Evolutionary conservation across 2,888 invertebrate genomes (phyloP).

Genomic region (Crocallis elinguaria): DNA sequence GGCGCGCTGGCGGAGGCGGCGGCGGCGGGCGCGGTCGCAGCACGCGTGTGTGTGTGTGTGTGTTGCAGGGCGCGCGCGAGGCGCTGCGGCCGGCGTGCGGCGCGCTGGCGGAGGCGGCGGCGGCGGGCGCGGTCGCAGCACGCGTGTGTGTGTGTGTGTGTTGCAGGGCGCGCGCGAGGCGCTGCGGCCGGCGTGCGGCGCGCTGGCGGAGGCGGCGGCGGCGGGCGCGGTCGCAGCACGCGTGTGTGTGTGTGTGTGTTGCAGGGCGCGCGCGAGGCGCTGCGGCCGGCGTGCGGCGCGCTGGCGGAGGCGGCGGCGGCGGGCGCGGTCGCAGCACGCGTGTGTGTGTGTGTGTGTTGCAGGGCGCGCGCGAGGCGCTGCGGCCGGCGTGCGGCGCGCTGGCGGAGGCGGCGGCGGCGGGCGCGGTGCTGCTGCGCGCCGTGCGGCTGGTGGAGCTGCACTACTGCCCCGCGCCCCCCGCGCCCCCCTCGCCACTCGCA

Average conservation of each 20-base stretch:
- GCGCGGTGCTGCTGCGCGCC: conserved; percentile 51
- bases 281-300: no score
- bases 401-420: conserved; percentile 41
- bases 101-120: conserved; percentile 40
- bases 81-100: conserved; percentile 52
- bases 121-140: conserved; percentile 51
- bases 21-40: conserved; percentile 82
- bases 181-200: no score
- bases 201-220: conserved; percentile 83
- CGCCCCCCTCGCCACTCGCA: conserved; percentile 4
- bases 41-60: conserved; percentile 38
- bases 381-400: conserved; percentile 51
- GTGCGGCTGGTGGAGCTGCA: conserved; percentile 41
- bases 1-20: conserved; percentile 85
- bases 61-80: conserved; percentile 68
- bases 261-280: no score
- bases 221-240: conserved; percentile 83
- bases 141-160: no score
- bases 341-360: conserved; percentile 58
- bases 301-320: conserved; percentile 83
- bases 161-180: no score
- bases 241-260: conserved; percentile 60
- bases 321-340: conserved; percentile 84
- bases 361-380: conserved; percentile 57
- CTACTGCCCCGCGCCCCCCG: conserved; percentile 2